A percentile compares a stretch with the other conserved stretches of the same genome.
Conservation (phyloP, 2,797 vertebrate genomes). For the Artibeus lituratus region DNA sequence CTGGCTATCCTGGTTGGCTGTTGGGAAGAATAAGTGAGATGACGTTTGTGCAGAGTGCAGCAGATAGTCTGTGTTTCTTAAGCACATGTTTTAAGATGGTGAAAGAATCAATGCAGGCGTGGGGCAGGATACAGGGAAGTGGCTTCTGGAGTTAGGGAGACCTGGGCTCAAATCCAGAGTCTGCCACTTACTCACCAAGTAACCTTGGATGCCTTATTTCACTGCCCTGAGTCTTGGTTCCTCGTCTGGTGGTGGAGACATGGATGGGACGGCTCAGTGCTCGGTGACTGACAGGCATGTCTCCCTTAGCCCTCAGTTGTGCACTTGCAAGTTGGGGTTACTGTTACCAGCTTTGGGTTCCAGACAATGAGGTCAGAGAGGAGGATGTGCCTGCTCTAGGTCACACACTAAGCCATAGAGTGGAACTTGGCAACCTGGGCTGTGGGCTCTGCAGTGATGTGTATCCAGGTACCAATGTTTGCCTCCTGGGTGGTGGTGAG, state of each 20-base stretch:
- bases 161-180: background rate
- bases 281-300: fast-evolving
- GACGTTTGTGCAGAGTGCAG: background rate
- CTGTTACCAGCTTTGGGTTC: background rate
- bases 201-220: background rate
- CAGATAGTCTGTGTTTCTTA: too few relatives aligned
- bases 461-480: too few relatives aligned
- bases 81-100: background rate
- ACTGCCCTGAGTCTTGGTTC: background rate
- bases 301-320: fast-evolving
- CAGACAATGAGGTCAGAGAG: background rate
- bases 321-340: too few relatives aligned
- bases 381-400: fast-evolving
- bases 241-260: background rate
- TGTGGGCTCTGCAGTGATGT: background rate
- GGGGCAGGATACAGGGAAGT: background rate
- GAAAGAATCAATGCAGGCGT: fast-evolving
- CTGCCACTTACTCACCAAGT: background rate
- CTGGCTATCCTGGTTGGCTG: background rate
- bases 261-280: background rate
- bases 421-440: background rate
- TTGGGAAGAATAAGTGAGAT: background rate
- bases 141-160: background rate
- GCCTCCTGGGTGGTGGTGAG: background rate
- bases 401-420: background rate